Evolutionary conservation across 2,113 vertebrate species (phyloP).

Genomic region (Pagrus major): DNA sequence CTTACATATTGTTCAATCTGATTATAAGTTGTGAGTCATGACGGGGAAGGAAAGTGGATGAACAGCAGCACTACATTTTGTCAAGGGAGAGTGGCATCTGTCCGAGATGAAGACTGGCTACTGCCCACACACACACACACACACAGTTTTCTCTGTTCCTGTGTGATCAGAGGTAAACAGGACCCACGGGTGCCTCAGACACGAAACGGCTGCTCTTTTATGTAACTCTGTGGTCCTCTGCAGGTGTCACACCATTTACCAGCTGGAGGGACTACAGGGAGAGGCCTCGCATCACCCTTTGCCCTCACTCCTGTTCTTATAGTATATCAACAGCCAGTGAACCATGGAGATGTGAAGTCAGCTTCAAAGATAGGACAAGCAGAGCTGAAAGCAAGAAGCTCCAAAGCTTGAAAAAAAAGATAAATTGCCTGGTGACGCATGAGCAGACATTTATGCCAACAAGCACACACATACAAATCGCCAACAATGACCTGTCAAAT

Average conservation of each 20-base stretch:
- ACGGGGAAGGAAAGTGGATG: conserved; percentile 36
- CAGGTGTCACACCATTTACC: conserved; percentile 61
- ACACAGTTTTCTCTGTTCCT: background rate
- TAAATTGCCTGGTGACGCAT: conserved; percentile 39
- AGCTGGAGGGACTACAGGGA: conserved; percentile 20
- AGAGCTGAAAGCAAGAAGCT: conserved; percentile 40
- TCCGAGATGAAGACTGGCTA: background rate
- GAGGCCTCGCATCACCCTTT: conserved; percentile 5
- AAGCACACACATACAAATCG: conserved; percentile 3
- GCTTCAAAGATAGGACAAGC: conserved; percentile 41
- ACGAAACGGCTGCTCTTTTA: conserved; percentile 36
- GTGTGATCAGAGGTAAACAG: conserved; percentile 45
- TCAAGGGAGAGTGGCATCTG: conserved; percentile 48
- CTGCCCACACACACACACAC: background rate
- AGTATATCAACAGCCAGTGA: conserved; percentile 46
- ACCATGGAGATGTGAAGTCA: conserved; percentile 48
- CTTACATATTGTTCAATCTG: conserved; percentile 60
- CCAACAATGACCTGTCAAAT: conserved; percentile 25
- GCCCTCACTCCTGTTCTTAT: conserved; percentile 19
- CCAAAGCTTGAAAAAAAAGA: conserved; percentile 27
- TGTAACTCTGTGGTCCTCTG: conserved; percentile 33
- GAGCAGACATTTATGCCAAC: conserved; percentile 12
- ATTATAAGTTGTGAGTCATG: conserved; percentile 57
- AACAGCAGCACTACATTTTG: conserved; percentile 43
- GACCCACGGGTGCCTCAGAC: conserved; percentile 21